Evolutionary conservation across 2,113 vertebrate species (phyloP).

Genomic region (Ornithorhynchus anatinus): DNA sequence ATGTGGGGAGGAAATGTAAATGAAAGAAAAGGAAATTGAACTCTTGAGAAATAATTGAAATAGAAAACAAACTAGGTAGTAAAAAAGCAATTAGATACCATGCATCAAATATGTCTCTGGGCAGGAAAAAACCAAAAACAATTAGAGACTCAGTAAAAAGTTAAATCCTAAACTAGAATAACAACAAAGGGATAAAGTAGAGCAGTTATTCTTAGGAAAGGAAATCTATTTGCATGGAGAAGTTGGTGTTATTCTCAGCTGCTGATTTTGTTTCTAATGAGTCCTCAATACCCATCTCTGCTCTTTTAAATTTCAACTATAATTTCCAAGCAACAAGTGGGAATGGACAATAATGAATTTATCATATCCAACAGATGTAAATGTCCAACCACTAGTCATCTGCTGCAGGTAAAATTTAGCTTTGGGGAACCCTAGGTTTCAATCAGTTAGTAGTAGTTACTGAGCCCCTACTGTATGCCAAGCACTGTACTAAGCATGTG

Average conservation of each 20-base stretch:
- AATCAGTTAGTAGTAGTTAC: too few species aligned
- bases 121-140: background rate
- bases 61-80: background rate
- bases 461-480: too few species aligned
- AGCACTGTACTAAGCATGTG: too few species aligned
- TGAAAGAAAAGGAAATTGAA: background rate
- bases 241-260: background rate
- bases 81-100: background rate
- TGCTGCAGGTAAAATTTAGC: too few species aligned
- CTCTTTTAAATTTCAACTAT: conserved; percentile 24
- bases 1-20: background rate
- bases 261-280: background rate
- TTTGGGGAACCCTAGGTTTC: too few species aligned
- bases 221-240: background rate
- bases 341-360: background rate
- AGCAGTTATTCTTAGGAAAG: background rate
- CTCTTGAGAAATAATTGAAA: background rate
- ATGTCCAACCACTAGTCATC: too few species aligned
- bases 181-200: background rate
- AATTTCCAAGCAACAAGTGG: background rate
- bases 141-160: conserved; percentile 18
- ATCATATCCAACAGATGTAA: too few species aligned
- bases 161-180: background rate
- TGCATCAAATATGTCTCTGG: background rate
- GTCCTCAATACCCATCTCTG: conserved; percentile 1